Base-by-base conservation (phyloP, 2,113 vertebrate species). In the Tragulus kanchil region DNA sequence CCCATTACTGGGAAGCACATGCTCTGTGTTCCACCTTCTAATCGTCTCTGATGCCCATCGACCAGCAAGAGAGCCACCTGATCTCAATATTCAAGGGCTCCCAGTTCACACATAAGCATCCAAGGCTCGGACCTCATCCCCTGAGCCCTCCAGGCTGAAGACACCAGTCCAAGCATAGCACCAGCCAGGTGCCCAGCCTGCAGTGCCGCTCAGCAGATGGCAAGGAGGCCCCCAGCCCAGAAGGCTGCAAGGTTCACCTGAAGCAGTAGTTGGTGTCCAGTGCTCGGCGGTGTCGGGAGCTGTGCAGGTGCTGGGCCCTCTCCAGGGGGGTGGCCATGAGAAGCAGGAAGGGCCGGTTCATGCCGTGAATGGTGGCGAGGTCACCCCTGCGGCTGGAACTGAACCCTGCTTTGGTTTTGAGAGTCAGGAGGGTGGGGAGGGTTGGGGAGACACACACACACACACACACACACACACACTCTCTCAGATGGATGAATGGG, bases 281-380 rank as follows among this genome's bases (percentile, higher is more conserved):
- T 31, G 99, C 99, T 26, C 99, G 98, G 93, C 99, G 99, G 7
- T 93, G 98, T 81, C 99, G 99, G 1, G 98, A 96, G 54, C 92
- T 98, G 17, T 97, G 98, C 59, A 97, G 85, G 2, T 98, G 97
- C 83, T 97, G 98, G 62, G 97, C 98, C 77, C 98, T 95, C 31
- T 99, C 99, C n/a, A 98, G 90, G 0, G 99, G 99, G 94, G 99
- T 99, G 86, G 99, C 99, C 98, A 99, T 99, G 95, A 99, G 98
- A 85, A 99, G 97, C 92, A 99, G 98, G 97, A 99, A 99, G 2
- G 99, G 99, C 1, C 77, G 79, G 52, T 98, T 98, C 58, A 97
- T 97, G 84, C 52, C 1, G 0, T 98, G 85, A 16, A 91, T 14
- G 4, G 36, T 1, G 3, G 17, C 42, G 65, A 82, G 89, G 97